Evolutionary conservation across 2,888 invertebrate genomes (phyloP).

Genomic region (Meloe dianella): DNA sequence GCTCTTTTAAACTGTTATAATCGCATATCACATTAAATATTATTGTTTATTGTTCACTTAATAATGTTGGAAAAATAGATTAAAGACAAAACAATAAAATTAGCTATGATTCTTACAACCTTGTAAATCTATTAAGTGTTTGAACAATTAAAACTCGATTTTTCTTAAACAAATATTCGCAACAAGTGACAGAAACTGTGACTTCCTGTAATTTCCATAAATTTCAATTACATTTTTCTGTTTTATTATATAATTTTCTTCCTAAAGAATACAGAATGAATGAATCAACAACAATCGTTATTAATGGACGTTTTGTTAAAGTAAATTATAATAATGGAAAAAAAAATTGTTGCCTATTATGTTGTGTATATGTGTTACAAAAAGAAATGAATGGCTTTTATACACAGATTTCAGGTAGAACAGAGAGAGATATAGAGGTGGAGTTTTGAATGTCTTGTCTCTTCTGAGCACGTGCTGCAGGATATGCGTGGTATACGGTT

Average conservation of each 20-base stretch:
- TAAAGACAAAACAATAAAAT: not conserved
- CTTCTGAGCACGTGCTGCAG: conserved; percentile 57
- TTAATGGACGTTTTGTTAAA: conserved; percentile 2
- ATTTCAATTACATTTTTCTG: too few relatives aligned
- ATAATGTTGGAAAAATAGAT: not conserved
- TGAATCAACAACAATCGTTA: not conserved
- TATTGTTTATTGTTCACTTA: not conserved
- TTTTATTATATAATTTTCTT: not conserved
- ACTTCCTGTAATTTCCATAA: too few relatives aligned
- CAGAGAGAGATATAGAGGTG: not conserved
- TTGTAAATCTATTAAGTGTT: conserved; percentile 18
- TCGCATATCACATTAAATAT: not conserved
- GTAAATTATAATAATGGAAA: not conserved
- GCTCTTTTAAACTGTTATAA: not conserved
- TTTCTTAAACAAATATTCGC: conserved; percentile 22
- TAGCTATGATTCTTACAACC: conserved; percentile 23
- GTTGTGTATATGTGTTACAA: not conserved
- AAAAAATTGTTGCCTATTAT: not conserved
- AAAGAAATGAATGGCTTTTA: not conserved
- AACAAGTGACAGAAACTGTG: too few relatives aligned
- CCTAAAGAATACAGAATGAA: not conserved
- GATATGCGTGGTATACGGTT: conserved; percentile 60
- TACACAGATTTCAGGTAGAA: conserved; percentile 19
- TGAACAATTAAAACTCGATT: conserved; percentile 33
- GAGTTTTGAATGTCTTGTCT: conserved; percentile 13